Percentiles rank a stretch among this genome's conserved stretches.
Conservation (phyloP, 2,888 invertebrate genomes). For the Tetanocera ferruginea region DNA sequence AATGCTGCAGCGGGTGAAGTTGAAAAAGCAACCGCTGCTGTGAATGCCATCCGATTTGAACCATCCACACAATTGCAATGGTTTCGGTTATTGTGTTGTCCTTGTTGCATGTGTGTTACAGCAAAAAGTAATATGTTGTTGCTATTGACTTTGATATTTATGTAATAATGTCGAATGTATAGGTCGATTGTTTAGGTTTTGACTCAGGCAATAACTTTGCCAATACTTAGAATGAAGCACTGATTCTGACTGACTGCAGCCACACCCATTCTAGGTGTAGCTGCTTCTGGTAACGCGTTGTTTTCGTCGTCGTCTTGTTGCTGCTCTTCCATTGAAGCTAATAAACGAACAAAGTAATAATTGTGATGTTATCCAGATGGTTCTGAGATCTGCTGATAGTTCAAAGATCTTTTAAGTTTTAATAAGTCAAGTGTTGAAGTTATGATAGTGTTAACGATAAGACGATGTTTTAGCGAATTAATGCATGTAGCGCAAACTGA, state of each 20-base stretch:
- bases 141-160: too few relatives aligned
- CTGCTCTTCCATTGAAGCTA: slow-evolving; percentile 9
- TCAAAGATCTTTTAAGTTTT: not conserved
- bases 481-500: too few relatives aligned
- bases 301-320: slow-evolving; percentile 21
- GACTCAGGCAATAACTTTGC: not conserved
- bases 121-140: too few relatives aligned
- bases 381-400: not conserved
- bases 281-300: slow-evolving; percentile 12
- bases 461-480: too few relatives aligned
- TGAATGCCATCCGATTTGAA: too few relatives aligned
- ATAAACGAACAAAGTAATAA: not conserved
- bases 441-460: too few relatives aligned
- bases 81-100: too few relatives aligned
- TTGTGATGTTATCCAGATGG: not conserved
- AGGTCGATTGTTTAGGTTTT: not conserved
- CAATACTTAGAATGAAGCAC: not conserved
- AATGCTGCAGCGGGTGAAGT: not conserved
- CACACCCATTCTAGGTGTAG: slow-evolving; percentile 17
- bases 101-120: too few relatives aligned
- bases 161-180: too few relatives aligned
- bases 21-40: too few relatives aligned
- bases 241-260: not conserved
- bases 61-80: too few relatives aligned
- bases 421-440: too few relatives aligned